phyloP scores from a whole-genome alignment of 64 coral and sea anemone species.

The Cladopsammia gracilis region DNA sequence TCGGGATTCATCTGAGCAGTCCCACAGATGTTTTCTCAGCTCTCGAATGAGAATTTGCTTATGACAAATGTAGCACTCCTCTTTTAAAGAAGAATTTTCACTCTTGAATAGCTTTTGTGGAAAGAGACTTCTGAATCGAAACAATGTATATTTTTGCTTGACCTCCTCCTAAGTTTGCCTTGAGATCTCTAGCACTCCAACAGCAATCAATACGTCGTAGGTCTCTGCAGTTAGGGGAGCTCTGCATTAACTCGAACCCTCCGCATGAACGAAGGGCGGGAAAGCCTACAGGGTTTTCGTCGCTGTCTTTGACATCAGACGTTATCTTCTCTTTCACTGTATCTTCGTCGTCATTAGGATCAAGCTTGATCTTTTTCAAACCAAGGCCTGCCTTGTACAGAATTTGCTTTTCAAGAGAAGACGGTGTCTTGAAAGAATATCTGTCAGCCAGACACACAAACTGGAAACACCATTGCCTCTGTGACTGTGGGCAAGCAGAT shows the following conservation, averaged over 20 bases:
- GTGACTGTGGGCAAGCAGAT: conserved; percentile 20
- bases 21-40: conserved; percentile 62
- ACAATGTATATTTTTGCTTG: conserved; percentile 70
- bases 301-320: conserved; percentile 34
- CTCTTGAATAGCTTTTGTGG: background rate
- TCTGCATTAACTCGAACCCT: conserved; percentile 72
- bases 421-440: background rate
- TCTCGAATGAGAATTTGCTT: conserved; percentile 56
- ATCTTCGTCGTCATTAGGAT: conserved; percentile 60
- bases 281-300: conserved; percentile 41
- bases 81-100: conserved; percentile 12
- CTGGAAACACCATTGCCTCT: background rate
- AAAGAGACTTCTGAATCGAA: conserved; percentile 61
- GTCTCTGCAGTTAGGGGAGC: conserved; percentile 39
- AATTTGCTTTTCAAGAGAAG: background rate
- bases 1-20: conserved; percentile 15
- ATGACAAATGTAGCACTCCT: conserved; percentile 43
- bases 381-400: conserved; percentile 63
- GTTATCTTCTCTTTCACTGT: conserved; percentile 69
- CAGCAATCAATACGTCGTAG: conserved; percentile 36
- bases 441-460: background rate
- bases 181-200: conserved; percentile 54
- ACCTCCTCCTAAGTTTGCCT: conserved; percentile 45
- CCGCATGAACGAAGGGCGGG: conserved; percentile 38
- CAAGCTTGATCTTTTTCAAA: conserved; percentile 70